Base-by-base conservation (phyloP, 2,888 invertebrate genomes). In the Erynnis tages region DNA sequence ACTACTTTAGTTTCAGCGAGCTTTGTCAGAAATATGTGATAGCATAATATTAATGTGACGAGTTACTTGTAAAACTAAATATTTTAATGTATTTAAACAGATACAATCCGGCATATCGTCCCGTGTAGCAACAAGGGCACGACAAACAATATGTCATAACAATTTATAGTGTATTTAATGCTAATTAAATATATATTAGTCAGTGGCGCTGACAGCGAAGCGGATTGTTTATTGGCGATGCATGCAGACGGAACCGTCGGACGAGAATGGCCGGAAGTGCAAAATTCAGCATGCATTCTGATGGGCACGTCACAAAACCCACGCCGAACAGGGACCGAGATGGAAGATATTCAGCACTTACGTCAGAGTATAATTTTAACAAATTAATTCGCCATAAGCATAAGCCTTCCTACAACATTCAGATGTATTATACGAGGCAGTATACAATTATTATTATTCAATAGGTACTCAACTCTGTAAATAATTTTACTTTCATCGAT, bases 201-300 rank as follows among this genome's bases (percentile, higher is more conserved):
- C 48, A 27, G 56, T 44, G 32, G 46, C 49, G 56, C 52, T 40
- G 56, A 56, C 53, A 54, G 44, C 35, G 47, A 46, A 58, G 47
- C 49, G 44, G 55, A 35, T 63, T 72, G 63, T 70, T 72, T 71
- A 69, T 68, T 65, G 57, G 66, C 65, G 56, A 60, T 65, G 61
- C 48, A 59, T 55, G 60, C 62, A 55, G 34, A 34, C 53, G 49
- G 50, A 49, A 53, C 47, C 34, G 10, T 21, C 50, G 14, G 37
- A 34, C 25, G 46, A 40, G 48, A 54, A 54, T 44, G 54, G 55
- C 60, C 66, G 71, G 68, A 69, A 63, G 56, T 54, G 43, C 54
- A 50, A 43, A 62, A 59, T 48, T 57, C 57, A 56, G 56, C 46
- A 34, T 56, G 71, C 60, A 65, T 69, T 62, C 61, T 67, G 61